Conservation (phyloP, 2,888 invertebrate species). For the Caenorhabditis afra region DNA sequence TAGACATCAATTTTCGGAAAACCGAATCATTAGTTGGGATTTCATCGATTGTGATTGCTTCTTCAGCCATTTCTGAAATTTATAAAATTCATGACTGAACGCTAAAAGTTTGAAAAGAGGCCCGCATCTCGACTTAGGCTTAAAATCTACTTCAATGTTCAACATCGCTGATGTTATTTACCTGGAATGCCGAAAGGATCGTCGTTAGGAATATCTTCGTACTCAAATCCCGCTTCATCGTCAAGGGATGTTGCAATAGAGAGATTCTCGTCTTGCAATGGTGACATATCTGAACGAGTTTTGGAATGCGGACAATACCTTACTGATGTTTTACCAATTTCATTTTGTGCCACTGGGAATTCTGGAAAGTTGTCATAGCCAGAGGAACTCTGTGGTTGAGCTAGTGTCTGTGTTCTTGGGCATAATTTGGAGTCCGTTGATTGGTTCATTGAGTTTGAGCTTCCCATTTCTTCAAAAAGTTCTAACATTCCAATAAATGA, state of each 20-base stretch:
- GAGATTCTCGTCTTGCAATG: constrained; percentile 58
- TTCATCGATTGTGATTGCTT: constrained; percentile 68
- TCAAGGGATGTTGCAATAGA: constrained; percentile 65
- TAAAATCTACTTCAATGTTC: neutral
- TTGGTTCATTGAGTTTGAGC: constrained; percentile 33
- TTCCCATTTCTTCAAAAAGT: constrained; percentile 37
- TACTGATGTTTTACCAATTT: neutral
- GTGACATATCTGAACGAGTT: constrained; percentile 37
- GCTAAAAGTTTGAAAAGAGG: neutral
- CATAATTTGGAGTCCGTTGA: too few species aligned
- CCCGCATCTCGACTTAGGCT: too few species aligned
- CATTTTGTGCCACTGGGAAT: too few species aligned
- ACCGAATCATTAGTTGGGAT: constrained; percentile 51
- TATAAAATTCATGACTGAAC: too few species aligned
- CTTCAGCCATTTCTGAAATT: constrained; percentile 71
- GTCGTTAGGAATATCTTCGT: constrained; percentile 55
- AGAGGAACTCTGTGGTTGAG: too few species aligned
- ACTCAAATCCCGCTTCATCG: constrained; percentile 60
- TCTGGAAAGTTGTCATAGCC: too few species aligned
- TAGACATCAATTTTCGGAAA: too few species aligned
- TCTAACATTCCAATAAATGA: constrained; percentile 13
- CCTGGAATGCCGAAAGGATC: constrained; percentile 61
- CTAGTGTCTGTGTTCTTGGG: too few species aligned
- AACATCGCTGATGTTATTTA: neutral
- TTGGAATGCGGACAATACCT: too few species aligned